Evolutionary conservation across 2,888 invertebrate species (phyloP), one percentile per base, ranked within the genome.

Genomic region (Bhutanitis thaidina): DNA sequence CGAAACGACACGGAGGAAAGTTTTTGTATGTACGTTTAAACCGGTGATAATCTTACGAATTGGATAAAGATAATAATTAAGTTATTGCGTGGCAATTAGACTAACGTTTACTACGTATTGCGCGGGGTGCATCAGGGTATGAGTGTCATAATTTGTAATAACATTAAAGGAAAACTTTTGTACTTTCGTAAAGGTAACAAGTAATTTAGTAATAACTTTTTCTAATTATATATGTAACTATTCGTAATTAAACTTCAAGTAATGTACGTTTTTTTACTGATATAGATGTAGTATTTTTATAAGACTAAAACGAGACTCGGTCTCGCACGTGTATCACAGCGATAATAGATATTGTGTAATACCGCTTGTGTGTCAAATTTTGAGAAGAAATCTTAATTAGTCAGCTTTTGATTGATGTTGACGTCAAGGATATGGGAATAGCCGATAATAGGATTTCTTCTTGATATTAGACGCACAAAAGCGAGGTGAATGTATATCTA

Each of bases 91-190:
- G 83, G 85, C 81, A 85, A 85, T 83, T 82, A 84, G 75, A 74
- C 59, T 80, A 77, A 78, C 71, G 68, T 77, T 74, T 71, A 74
- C 76, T 76, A 81, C 77, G 76, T 79, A 82, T 80, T 71, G 84
- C 78, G 89, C 86, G 86, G 89, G 88, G 85, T 89, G 82, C 76
- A 88, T 84, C 90, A 90, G 90, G 90, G 90, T 90, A 89, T 82
- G 90, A 84, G 84, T 89, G 89, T 90, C 89, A 87, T 86, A 80
- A 81, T 77, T 82, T 78, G 77, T 86, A 82, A 77, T 75, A 77
- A 79, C 74, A 65, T 65, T 67, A 20, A 34, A 20, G 12, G 25
- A 64, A 62, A 65, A 75, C 70, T 85, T 89, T 88, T 89, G 87
- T 89, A 89, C 84, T 88, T 87, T 88, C 86, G 69, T 88, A 88